A percentile compares a stretch with the other conserved stretches of the same genome.
phyloP scores from a whole-genome alignment of 2,888 invertebrate species.

The Acrobasis repandana region DNA sequence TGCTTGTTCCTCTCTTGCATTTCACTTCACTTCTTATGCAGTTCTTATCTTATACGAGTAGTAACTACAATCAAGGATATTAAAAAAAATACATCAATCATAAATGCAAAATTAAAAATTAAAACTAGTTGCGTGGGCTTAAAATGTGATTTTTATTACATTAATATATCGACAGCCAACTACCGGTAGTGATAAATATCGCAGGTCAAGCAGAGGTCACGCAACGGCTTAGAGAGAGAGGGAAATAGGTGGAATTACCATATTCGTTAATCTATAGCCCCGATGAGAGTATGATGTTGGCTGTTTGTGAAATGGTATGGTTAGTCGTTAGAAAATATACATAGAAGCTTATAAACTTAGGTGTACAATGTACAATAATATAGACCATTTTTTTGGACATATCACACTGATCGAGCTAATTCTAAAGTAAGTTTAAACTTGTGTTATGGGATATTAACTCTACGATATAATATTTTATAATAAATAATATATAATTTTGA shows the following conservation, averaged over 20 bases:
- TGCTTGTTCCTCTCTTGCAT: too few relatives aligned
- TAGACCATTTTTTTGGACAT: too few relatives aligned
- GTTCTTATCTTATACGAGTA: too few relatives aligned
- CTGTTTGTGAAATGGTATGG: not conserved
- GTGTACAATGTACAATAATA: too few relatives aligned
- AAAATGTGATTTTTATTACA: constrained; percentile 8
- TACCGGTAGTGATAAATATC: constrained; percentile 7
- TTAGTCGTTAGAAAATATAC: not conserved
- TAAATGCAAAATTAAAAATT: not conserved
- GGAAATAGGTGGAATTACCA: not conserved
- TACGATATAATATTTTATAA: too few relatives aligned
- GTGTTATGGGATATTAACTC: too few relatives aligned
- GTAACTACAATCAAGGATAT: too few relatives aligned
- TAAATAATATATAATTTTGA: too few relatives aligned
- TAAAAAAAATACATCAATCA: not conserved
- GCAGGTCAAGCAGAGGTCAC: constrained; percentile 5
- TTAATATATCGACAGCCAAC: constrained; percentile 1
- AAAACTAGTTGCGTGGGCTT: not conserved
- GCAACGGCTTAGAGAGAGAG: not conserved
- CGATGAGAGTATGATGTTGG: not conserved
- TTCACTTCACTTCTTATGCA: too few relatives aligned
- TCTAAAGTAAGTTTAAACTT: too few relatives aligned
- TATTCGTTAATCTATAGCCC: not conserved
- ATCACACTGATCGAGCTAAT: too few relatives aligned
- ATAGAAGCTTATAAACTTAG: too few relatives aligned